Conservation (phyloP, 2,888 invertebrate genomes). For the Aleiodes alternator region DNA sequence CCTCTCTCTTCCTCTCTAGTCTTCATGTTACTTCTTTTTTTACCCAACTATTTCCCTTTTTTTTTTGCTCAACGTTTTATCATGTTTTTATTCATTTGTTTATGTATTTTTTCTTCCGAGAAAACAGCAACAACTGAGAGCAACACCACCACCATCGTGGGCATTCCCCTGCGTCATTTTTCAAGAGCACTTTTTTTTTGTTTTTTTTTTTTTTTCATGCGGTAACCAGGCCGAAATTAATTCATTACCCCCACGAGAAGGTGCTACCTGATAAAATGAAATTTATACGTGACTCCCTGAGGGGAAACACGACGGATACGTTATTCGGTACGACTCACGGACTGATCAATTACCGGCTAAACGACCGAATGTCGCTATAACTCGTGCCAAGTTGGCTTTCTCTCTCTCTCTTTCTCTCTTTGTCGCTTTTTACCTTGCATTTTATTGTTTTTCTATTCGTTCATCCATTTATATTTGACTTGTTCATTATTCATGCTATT, state of each 20-base stretch:
- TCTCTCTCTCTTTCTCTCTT: not conserved
- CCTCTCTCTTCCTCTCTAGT: slow-evolving; percentile 8
- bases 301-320: slow-evolving; percentile 51
- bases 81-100: not conserved
- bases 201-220: slow-evolving; percentile 8
- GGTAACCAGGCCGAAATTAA: slow-evolving; percentile 50
- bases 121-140: slow-evolving; percentile 1
- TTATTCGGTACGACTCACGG: slow-evolving; percentile 44
- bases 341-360: slow-evolving; percentile 49
- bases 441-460: slow-evolving; percentile 16
- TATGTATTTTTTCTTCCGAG: not conserved
- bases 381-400: not conserved
- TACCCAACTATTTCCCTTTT: slow-evolving; percentile 22
- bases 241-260: slow-evolving; percentile 58
- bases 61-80: slow-evolving; percentile 7
- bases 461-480: slow-evolving; percentile 25
- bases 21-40: not conserved
- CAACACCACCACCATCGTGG: not conserved
- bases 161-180: slow-evolving; percentile 45
- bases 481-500: slow-evolving; percentile 25
- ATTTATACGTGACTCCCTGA: slow-evolving; percentile 54
- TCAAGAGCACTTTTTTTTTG: slow-evolving; percentile 34
- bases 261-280: slow-evolving; percentile 57
- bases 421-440: not conserved
- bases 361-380: slow-evolving; percentile 45